phyloP scores from a whole-genome alignment of 2,113 vertebrate species.

The Tyrannus savana region DNA sequence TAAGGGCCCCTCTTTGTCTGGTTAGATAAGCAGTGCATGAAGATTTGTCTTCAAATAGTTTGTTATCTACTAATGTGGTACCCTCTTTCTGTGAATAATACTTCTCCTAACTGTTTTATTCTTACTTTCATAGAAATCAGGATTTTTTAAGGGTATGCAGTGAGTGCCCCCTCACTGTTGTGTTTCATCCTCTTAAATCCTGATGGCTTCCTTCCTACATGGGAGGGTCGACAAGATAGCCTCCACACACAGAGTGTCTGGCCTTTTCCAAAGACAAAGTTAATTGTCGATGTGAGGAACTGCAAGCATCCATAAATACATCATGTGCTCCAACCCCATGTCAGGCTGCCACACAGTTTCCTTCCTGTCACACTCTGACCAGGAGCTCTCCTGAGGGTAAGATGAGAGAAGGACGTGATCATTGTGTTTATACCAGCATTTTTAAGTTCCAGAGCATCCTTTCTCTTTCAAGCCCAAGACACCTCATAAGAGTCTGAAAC shows the following conservation, averaged over 20 bases:
- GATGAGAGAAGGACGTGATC: background rate
- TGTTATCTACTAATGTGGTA: background rate
- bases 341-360: background rate
- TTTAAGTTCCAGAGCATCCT: background rate
- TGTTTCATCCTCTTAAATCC: background rate
- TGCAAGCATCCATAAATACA: background rate
- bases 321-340: background rate
- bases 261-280: background rate
- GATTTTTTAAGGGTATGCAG: background rate
- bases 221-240: background rate
- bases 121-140: background rate
- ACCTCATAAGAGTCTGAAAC: background rate
- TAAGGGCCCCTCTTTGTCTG: background rate
- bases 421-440: background rate
- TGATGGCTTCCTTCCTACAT: background rate
- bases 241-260: background rate
- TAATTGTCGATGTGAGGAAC: background rate
- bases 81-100: background rate
- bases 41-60: background rate
- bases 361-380: background rate
- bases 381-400: background rate
- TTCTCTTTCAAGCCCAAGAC: background rate
- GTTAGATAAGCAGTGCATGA: background rate
- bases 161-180: background rate
- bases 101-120: background rate